Conservation (phyloP, 2,797 vertebrate species). For the Eleutherodactylus coqui region DNA sequence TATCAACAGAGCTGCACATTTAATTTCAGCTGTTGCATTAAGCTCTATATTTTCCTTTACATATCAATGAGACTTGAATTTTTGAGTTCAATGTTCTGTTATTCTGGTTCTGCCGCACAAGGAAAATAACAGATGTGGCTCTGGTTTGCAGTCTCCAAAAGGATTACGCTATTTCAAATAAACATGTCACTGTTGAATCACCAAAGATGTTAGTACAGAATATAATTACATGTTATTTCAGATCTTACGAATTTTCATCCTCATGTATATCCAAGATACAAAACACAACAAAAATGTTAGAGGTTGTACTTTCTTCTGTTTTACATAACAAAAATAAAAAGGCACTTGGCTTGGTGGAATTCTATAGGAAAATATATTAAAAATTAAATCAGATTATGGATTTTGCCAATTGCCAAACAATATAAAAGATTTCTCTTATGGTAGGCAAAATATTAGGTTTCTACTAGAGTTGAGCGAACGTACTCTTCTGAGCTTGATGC, state of each 20-base stretch:
- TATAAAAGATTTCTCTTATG: too few relatives aligned
- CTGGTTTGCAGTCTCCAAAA: slow-evolving; percentile 39
- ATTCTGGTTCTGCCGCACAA: slow-evolving; percentile 34
- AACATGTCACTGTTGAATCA: slow-evolving; percentile 45
- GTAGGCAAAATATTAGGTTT: too few relatives aligned
- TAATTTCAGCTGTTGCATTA: slow-evolving; percentile 18
- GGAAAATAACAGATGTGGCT: slow-evolving; percentile 47
- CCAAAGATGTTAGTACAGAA: slow-evolving; percentile 28
- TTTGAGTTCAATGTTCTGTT: slow-evolving; percentile 44
- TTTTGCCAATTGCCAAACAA: too few relatives aligned
- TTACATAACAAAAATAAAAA: not conserved
- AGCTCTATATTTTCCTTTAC: slow-evolving; percentile 32
- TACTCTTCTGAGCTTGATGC: too few relatives aligned
- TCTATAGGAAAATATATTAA: not conserved
- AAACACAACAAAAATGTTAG: not conserved
- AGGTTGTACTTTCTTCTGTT: not conserved
- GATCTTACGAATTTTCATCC: slow-evolving; percentile 4
- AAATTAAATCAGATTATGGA: too few relatives aligned
- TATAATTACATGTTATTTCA: slow-evolving; percentile 50
- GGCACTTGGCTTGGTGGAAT: not conserved
- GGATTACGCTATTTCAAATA: slow-evolving; percentile 57
- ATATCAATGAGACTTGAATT: slow-evolving; percentile 32
- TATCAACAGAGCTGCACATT: slow-evolving; percentile 36
- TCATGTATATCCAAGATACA: not conserved
- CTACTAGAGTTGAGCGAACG: too few relatives aligned